Percentiles rank a stretch among this genome's conserved stretches.
These are phyloP conservation scores for Enhydra lutris DNA, from an alignment of 2,113 vertebrate species.

Conservation along the genomic window DNA sequence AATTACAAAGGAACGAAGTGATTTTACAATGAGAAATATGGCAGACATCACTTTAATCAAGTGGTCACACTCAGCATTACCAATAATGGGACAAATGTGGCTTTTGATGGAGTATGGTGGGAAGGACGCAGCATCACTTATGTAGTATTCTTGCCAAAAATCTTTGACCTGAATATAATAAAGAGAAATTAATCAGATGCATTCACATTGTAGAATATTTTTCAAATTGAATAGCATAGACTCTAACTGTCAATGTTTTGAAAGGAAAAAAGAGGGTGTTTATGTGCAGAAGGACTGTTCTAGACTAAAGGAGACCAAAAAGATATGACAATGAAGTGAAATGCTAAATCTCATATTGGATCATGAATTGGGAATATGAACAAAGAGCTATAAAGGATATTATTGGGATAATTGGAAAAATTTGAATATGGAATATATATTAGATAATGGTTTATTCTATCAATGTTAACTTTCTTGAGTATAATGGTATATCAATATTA, in stretches of 20 bases:
- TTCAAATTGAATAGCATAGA: neutral
- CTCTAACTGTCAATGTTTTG: neutral
- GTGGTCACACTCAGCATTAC: neutral
- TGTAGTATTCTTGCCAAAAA: neutral
- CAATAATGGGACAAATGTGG: neutral
- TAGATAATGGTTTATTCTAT: neutral
- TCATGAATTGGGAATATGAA: neutral
- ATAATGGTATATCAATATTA: neutral
- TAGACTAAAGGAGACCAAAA: constrained; percentile 30
- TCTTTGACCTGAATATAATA: constrained; percentile 3
- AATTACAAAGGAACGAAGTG: constrained; percentile 40
- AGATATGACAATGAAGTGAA: neutral
- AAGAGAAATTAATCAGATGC: constrained; percentile 23
- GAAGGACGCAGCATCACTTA: neutral
- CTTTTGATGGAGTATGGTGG: neutral
- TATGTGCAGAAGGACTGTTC: neutral
- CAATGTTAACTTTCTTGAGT: neutral
- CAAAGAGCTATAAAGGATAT: neutral
- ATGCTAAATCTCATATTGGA: neutral
- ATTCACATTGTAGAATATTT: neutral
- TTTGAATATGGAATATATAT: neutral
- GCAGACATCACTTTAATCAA: neutral
- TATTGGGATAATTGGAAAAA: neutral
- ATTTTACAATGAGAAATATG: constrained; percentile 20
- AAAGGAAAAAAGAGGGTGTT: neutral